These are phyloP conservation scores for Apteryx owenii DNA, from an alignment of 2,113 vertebrate species.

Conservation along the genomic window DNA sequence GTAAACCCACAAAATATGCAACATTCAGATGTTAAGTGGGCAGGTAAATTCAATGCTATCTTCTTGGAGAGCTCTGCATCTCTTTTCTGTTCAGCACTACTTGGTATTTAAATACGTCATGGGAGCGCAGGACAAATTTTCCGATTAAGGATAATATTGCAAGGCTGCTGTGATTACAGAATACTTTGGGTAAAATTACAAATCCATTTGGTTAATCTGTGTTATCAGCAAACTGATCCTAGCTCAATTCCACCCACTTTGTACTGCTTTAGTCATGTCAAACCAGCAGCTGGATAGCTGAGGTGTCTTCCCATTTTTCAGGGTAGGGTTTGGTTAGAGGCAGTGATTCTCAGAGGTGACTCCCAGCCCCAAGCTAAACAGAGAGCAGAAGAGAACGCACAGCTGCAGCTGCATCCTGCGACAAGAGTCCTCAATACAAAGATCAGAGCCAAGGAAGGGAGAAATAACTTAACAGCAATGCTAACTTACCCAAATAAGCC, in stretches of 20 bases:
- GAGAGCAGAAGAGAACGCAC: background rate
- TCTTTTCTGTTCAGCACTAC: background rate
- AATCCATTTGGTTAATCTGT: background rate
- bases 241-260: background rate
- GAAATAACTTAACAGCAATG: background rate
- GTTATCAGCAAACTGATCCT: background rate
- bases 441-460: background rate
- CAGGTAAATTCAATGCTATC: background rate
- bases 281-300: background rate
- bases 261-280: background rate
- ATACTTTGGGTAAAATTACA: background rate
- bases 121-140: background rate
- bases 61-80: background rate
- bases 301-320: too few species aligned
- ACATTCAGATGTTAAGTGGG: background rate
- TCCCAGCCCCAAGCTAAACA: accelerated
- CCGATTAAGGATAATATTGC: background rate
- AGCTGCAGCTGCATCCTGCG: background rate
- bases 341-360: background rate
- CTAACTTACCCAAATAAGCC: background rate
- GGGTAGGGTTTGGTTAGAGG: background rate
- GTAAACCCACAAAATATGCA: background rate
- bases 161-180: background rate
- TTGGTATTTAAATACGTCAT: background rate
- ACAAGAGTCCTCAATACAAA: background rate